A percentile compares a stretch with the other conserved stretches of the same genome.
Conservation (phyloP, 2,888 invertebrate genomes). For the Apamea anceps region DNA sequence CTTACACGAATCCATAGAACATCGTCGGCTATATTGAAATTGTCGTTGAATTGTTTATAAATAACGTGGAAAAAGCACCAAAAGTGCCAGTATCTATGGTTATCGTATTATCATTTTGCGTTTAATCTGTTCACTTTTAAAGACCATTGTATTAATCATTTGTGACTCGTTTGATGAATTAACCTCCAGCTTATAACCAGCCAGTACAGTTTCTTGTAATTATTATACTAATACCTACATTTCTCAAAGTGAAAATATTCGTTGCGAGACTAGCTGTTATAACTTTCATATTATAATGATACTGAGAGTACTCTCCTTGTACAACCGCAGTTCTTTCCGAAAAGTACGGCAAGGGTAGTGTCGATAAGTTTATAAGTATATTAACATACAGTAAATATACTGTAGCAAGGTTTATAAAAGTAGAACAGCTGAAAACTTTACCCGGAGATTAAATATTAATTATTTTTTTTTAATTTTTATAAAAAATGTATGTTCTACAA, state of each 20-base stretch:
- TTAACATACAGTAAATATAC: background rate
- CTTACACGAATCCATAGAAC: background rate
- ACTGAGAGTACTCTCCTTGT: no score
- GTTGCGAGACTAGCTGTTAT: no score
- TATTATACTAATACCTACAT: no score
- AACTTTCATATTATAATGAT: no score
- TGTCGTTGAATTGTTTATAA: background rate
- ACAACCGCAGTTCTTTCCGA: no score
- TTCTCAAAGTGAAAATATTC: no score
- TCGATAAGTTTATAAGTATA: background rate
- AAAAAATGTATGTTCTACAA: no score
- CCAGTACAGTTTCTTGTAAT: background rate
- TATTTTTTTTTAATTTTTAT: no score
- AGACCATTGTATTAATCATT: background rate
- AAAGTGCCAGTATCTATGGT: background rate
- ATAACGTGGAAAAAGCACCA: background rate
- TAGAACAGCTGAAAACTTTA: background rate
- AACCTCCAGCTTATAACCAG: background rate
- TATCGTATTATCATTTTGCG: background rate
- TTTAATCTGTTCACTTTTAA: background rate
- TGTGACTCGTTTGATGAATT: background rate
- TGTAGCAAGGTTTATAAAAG: background rate
- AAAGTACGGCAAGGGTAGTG: background rate
- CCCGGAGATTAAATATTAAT: background rate
- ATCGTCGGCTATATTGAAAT: background rate